Percentiles rank a stretch among this genome's conserved stretches.
phyloP scores from a whole-genome alignment of 2,797 vertebrate genomes.

The Aldrovandia affinis region DNA sequence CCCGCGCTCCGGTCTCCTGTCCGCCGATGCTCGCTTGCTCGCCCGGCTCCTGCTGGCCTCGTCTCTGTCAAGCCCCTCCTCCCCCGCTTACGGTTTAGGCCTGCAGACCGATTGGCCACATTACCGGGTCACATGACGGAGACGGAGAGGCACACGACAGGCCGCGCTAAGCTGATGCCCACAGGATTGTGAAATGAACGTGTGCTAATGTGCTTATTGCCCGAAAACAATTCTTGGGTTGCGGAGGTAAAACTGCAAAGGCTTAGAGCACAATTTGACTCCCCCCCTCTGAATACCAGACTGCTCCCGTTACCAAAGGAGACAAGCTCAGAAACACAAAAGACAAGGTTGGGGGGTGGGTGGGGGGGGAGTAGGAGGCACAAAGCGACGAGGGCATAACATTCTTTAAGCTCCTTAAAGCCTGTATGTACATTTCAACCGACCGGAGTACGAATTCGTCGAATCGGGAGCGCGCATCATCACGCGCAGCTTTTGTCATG shows the following conservation, averaged over 20 bases:
- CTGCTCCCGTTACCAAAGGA: background rate
- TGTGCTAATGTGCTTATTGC: background rate
- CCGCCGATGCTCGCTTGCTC: background rate
- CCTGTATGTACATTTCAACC: no score
- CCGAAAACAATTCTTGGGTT: constrained; percentile 10
- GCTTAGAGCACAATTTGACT: background rate
- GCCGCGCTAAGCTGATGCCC: background rate
- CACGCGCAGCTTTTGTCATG: no score
- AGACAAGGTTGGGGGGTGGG: background rate
- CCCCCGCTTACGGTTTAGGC: background rate
- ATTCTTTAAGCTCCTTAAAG: no score
- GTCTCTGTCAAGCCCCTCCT: background rate
- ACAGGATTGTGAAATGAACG: background rate
- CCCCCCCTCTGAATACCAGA: background rate
- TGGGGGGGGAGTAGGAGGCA: no score
- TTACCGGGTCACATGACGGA: background rate
- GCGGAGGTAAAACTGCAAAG: background rate
- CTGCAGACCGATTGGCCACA: no score
- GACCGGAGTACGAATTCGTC: no score
- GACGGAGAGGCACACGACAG: background rate
- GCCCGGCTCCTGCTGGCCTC: background rate
- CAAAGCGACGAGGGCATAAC: no score
- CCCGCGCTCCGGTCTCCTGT: no score
- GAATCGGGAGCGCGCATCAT: no score
- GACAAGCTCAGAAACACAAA: background rate